A percentile compares a stretch with the other conserved stretches of the same genome.
These are phyloP conservation scores for Coregonus suidteri DNA, from an alignment of 2,797 vertebrate species.

Conservation along the genomic window DNA sequence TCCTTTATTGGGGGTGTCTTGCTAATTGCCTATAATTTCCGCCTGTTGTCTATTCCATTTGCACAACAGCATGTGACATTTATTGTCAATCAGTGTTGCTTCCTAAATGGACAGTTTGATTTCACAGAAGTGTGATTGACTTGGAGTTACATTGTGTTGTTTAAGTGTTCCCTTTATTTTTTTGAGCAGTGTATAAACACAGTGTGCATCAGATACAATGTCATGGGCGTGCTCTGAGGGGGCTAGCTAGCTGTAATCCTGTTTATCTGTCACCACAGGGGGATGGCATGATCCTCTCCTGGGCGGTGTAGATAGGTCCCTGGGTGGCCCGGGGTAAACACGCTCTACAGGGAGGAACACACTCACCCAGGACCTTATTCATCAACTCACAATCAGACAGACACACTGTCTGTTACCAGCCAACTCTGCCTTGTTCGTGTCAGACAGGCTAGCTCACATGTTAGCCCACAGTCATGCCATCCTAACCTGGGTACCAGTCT, in stretches of 20 bases:
- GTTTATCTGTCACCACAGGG: constrained; percentile 38
- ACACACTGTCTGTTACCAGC: neutral
- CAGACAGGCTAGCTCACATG: constrained; percentile 18
- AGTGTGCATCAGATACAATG: constrained; percentile 23
- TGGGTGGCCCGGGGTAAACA: constrained; percentile 24
- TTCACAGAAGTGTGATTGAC: too few relatives aligned
- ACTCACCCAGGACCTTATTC: constrained; percentile 7
- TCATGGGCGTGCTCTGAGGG: constrained; percentile 42
- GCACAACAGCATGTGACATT: too few relatives aligned
- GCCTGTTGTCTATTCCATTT: too few relatives aligned
- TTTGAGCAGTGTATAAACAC: constrained; percentile 1
- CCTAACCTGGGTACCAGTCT: too few relatives aligned
- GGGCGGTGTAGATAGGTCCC: constrained; percentile 28
- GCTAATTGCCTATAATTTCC: too few relatives aligned
- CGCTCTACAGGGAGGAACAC: constrained; percentile 18
- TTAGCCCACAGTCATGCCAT: constrained; percentile 48
- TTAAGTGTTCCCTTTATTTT: too few relatives aligned
- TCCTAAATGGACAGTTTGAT: too few relatives aligned
- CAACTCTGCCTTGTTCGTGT: neutral
- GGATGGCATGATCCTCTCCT: constrained; percentile 32
- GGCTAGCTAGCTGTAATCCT: constrained; percentile 32
- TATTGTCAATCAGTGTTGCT: too few relatives aligned
- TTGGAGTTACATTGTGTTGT: too few relatives aligned
- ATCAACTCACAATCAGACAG: neutral
- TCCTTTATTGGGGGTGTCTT: too few relatives aligned